Evolutionary conservation across 2,888 invertebrate species (phyloP), one percentile per base, ranked within the genome.

Genomic region (Frankliniella fusca): DNA sequence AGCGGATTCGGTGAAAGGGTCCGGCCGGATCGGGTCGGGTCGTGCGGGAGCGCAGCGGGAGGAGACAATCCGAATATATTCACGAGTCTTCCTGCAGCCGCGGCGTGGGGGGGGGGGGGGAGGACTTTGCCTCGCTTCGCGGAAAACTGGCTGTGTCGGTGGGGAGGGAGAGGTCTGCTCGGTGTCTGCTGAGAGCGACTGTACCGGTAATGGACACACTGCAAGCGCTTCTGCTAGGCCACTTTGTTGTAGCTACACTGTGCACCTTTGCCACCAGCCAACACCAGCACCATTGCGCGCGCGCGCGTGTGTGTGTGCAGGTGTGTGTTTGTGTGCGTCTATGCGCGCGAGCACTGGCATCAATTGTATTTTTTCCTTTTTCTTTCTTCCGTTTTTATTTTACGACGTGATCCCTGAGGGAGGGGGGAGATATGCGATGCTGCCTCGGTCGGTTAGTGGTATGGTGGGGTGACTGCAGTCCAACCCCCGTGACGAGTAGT

Each of bases 351-450:
- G 54, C 54, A 50, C 15, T 54, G 7, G 70, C 70, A 2, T 38
- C 27, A 27, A 76, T 76, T 11, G 70, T 76, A 23, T 76, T 76
- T 76, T 70, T 76, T 76, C n/a, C n/a, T n/a, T n/a, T n/a, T n/a
- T n/a, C n/a, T n/a, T n/a, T n/a, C n/a, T 38, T 38, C 5, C 38
- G 38, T 38, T 23, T 12, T 76, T 9, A 23, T 76, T 76, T 76
- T 76, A 76, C 27, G 27, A 76, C 27, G 23, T 76, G 70, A 76
- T 76, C 27, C 70, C 70, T 11, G 70, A 27, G 70, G 27, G 70
- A 27, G 23, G 9, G n/a, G 70, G 70, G 9, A 23, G 70, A 11
- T 11, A 23, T 54, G 61, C 61, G n/a, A 5, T 61, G 15, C 50
- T 54, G 61, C 61, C n/a, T 23, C 70, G 70, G 70, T 76, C 27